These are phyloP conservation scores for Molorchus minor DNA, from an alignment of 2,888 invertebrate genomes.

Conservation along the genomic window DNA sequence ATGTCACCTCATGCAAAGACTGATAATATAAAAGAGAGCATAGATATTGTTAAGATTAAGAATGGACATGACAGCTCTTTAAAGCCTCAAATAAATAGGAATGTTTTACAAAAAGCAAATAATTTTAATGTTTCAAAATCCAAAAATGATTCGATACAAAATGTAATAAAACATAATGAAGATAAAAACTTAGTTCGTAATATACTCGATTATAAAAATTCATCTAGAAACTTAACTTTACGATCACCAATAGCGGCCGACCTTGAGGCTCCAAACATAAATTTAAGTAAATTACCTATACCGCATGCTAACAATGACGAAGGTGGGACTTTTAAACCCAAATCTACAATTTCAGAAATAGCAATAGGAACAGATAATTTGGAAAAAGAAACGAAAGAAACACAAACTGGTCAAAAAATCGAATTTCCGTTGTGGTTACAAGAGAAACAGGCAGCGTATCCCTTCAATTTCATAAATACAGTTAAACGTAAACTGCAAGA, in stretches of 20 bases:
- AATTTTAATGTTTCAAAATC: conserved; percentile 7
- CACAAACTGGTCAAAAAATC: conserved; percentile 26
- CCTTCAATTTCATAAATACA: conserved; percentile 70
- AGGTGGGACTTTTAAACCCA: background rate
- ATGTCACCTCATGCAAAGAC: background rate
- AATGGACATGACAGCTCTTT: background rate
- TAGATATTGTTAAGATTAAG: background rate
- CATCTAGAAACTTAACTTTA: conserved; percentile 16
- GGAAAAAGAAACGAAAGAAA: conserved; percentile 30
- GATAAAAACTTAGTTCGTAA: background rate
- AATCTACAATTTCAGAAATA: background rate
- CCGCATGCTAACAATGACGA: too few relatives aligned
- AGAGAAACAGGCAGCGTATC: conserved; percentile 58
- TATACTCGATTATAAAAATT: conserved; percentile 12
- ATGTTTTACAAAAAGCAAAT: background rate
- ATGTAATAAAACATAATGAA: background rate
- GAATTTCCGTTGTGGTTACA: conserved; percentile 41
- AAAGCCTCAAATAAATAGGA: background rate
- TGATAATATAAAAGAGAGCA: conserved; percentile 3
- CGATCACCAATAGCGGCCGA: conserved; percentile 5
- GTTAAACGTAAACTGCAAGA: conserved; percentile 67
- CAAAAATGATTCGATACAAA: background rate
- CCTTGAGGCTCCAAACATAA: conserved; percentile 1
- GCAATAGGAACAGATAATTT: conserved; percentile 6
- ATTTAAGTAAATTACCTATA: background rate